Base-by-base conservation (phyloP, 1,140 invertebrate species). In the Cotesia glomerata region DNA sequence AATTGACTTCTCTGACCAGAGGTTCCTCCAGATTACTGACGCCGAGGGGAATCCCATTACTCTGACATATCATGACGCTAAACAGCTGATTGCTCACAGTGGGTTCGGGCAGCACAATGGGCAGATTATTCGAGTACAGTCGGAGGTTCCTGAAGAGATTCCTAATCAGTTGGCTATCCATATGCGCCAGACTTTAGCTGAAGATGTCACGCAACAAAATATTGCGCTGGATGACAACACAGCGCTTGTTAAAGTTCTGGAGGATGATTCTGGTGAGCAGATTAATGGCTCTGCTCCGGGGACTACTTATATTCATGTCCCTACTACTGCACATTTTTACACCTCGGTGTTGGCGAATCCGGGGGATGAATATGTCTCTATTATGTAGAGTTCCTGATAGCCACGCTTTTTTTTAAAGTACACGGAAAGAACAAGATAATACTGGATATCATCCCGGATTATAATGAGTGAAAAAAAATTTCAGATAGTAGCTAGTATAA, bases 31-130 rank as follows among this genome's bases (percentile, higher is more conserved):
- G 88, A 88, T 93, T 34, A 90, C 90, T 3, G 92, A 92, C 83
- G 89, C 90, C 74, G 88, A 91, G 65, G 92, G 92, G 11, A 92
- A 92, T 82, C 89, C 91, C 5, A 86, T 93, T 36, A 91, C 90
- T 67, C 88, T 93, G 73, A 91, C 91, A 0, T 90, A 91, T 75
- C 88, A 90, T 77, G 91, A 93, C 79, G 91, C 91, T 7, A 82
- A 87, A 69, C 86, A 88, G 45, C 80, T 89, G 72, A 73, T 89
- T 14, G 85, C 88, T 0, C 85, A 89, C 61, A 88, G 88, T 69
- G 87, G 85, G 58, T 82, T 89, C 62, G 78, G 82, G 83, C 82
- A 88, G 73, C 76, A 79, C 35, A 78, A 86, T 52, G 79, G 80
- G 4, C 86, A 88, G 73, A 81, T 81, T 4, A 86, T 88, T 52